Evolutionary conservation across 2,888 invertebrate genomes (phyloP).

Genomic region (Agrilus biguttatus): DNA sequence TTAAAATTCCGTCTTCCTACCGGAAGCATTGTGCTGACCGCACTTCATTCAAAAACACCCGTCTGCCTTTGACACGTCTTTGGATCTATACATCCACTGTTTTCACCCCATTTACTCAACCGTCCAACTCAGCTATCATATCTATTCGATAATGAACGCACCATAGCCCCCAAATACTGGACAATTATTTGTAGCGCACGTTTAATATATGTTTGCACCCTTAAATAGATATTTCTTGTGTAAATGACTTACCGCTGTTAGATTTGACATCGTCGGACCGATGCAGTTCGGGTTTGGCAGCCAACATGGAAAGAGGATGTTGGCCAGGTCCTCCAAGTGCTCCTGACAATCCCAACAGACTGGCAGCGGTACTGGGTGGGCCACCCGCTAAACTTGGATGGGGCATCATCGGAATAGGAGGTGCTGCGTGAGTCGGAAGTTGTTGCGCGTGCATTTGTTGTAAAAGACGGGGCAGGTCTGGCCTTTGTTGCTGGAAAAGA

Average conservation of each 20-base stretch:
- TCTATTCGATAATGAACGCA: too few relatives aligned
- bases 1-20: too few relatives aligned
- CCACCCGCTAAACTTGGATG: slow-evolving; percentile 46
- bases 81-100: too few relatives aligned
- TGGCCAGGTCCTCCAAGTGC: slow-evolving; percentile 53
- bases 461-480: slow-evolving; percentile 65
- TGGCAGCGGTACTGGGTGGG: slow-evolving; percentile 40
- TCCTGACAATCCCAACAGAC: slow-evolving; percentile 41
- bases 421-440: slow-evolving; percentile 57
- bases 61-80: too few relatives aligned
- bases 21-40: too few relatives aligned
- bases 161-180: too few relatives aligned
- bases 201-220: too few relatives aligned
- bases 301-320: slow-evolving; percentile 63
- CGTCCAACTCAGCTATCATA: too few relatives aligned
- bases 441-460: slow-evolving; percentile 93
- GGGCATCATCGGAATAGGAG: slow-evolving; percentile 57
- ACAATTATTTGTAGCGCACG: too few relatives aligned
- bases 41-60: too few relatives aligned
- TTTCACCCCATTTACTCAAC: too few relatives aligned
- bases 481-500: slow-evolving; percentile 66
- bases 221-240: too few relatives aligned
- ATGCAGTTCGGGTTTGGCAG: slow-evolving; percentile 64
- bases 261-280: slow-evolving; percentile 62
- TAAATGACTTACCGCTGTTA: slow-evolving; percentile 48